phyloP scores from a whole-genome alignment of 2,113 vertebrate genomes.

The Azemiops feae region DNA sequence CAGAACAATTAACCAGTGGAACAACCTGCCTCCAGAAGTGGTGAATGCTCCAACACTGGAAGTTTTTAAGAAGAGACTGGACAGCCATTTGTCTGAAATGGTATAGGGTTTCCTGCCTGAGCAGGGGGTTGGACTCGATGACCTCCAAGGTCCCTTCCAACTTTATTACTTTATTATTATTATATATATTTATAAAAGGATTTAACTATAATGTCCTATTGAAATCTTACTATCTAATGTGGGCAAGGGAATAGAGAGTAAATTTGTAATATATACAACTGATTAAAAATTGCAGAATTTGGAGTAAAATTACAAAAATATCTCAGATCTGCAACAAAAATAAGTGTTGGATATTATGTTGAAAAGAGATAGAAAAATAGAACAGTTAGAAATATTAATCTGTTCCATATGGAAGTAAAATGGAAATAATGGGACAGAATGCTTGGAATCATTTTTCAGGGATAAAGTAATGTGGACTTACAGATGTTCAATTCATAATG shows the following conservation, averaged over 20 bases:
- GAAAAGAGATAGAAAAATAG: neutral
- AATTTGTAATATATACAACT: neutral
- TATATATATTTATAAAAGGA: neutral
- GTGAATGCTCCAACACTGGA: too few relatives aligned
- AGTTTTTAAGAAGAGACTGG: too few relatives aligned
- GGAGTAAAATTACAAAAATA: neutral
- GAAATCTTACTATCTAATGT: neutral
- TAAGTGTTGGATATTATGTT: neutral
- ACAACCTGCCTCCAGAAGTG: too few relatives aligned
- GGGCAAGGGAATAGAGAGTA: neutral
- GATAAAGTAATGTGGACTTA: neutral
- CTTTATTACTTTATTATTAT: too few relatives aligned
- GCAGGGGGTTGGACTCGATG: too few relatives aligned
- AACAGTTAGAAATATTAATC: neutral
- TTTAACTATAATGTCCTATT: neutral
- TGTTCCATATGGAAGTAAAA: neutral
- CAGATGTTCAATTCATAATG: neutral
- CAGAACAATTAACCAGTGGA: too few relatives aligned
- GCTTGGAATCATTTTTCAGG: neutral
- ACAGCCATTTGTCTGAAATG: too few relatives aligned
- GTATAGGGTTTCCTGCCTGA: too few relatives aligned
- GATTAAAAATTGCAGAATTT: neutral
- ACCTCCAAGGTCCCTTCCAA: too few relatives aligned
- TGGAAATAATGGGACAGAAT: neutral
- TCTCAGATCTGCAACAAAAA: neutral